Evolutionary conservation across 1,140 invertebrate species (phyloP).

Genomic region (Scaptomyza hsui): DNA sequence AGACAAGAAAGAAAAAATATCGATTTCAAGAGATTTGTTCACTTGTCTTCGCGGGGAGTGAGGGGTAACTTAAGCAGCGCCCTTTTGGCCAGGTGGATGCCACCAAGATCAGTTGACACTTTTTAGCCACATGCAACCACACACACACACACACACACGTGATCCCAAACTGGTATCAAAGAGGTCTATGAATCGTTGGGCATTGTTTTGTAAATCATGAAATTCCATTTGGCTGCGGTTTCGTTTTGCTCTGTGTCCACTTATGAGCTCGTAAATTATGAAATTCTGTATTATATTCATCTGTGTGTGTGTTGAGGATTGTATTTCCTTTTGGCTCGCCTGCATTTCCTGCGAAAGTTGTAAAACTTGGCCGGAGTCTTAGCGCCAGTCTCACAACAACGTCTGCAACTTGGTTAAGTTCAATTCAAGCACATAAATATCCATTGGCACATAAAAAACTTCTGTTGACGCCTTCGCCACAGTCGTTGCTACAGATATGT

Average conservation of each 20-base stretch:
- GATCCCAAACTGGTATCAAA: slow-evolving; percentile 19
- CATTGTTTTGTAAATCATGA: slow-evolving; percentile 24
- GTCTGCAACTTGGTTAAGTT: slow-evolving; percentile 25
- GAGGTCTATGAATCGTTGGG: slow-evolving; percentile 21
- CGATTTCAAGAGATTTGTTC: slow-evolving; percentile 69
- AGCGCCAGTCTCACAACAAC: slow-evolving; percentile 49
- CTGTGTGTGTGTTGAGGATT: slow-evolving; percentile 44
- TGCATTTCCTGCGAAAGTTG: slow-evolving; percentile 78
- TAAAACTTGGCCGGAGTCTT: slow-evolving; percentile 49
- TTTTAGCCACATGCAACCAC: slow-evolving; percentile 5
- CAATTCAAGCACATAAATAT: slow-evolving; percentile 57
- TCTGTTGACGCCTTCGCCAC: slow-evolving; percentile 66
- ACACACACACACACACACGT: not conserved
- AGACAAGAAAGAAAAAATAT: slow-evolving; percentile 54
- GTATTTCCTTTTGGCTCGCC: slow-evolving; percentile 53
- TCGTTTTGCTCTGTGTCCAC: slow-evolving; percentile 47
- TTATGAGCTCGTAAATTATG: slow-evolving; percentile 80
- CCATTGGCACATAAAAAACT: slow-evolving; percentile 73
- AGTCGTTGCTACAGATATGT: no score
- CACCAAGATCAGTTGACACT: slow-evolving; percentile 41
- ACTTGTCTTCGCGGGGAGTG: slow-evolving; percentile 23
- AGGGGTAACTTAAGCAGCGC: slow-evolving; percentile 50
- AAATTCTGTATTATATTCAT: slow-evolving; percentile 46
- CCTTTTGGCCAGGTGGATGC: slow-evolving; percentile 16
- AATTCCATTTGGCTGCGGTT: slow-evolving; percentile 32